Base-by-base conservation (phyloP, 2,113 vertebrate species). In the Sceloporus undulatus region DNA sequence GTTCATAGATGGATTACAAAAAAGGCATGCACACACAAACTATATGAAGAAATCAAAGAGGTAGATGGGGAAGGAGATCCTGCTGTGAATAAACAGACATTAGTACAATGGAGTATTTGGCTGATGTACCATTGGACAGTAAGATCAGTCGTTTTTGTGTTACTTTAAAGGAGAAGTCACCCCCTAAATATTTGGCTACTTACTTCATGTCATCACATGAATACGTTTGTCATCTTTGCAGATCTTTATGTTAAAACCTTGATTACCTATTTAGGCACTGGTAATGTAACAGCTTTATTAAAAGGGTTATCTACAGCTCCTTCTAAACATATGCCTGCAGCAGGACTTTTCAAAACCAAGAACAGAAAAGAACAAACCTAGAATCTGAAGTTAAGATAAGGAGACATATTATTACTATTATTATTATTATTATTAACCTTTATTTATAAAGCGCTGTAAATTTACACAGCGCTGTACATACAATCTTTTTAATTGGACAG, bases 1-100 rank as follows among this genome's bases (percentile, higher is more conserved):
- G 68, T 92, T 94, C 94, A 90, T 94, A 94, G 90, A 92, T 93
- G 91, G 94, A 88, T 91, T 95, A 94, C 95, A 92, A 95, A 91
- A 71, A 92, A 90, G 42, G n/a, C 88, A 77, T 87, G 92, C 89
- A 90, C 94, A 73, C 42, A 85, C 93, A 94, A 96, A 95, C 95
- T 95, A 94, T 90, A 71, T 90, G 76, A 93, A 88, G 92, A 95
- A 95, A 92, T 91, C 89, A 87, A 95, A 90, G 75, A 90, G 90
- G 73, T 74, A 77, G 14, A 88, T 23, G 75, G 78, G 91, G 79
- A 92, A 93, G 82, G 88, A 73, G 91, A 92, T 93, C 89, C 65
- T 73, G 8, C 34, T 91, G 93, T 87, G 90, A 91, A 82, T n/a
- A 87, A 56, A 48, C 80, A 73, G 91, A 88, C 90, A 83, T 92